phyloP scores from a whole-genome alignment of 2,888 invertebrate genomes.

The Diplolepis rosae region DNA sequence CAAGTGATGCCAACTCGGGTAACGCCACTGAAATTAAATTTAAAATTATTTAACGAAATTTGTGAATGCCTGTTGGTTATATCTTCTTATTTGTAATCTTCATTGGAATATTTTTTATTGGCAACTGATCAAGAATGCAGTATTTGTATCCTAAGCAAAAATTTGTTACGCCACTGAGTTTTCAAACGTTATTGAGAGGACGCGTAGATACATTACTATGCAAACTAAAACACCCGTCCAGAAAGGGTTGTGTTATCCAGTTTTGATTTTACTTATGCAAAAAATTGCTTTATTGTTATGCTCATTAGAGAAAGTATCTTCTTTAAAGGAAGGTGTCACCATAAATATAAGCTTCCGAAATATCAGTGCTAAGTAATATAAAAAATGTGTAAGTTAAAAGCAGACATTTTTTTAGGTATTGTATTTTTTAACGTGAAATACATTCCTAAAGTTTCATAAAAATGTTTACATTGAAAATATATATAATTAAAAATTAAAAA shows the following conservation, averaged over 20 bases:
- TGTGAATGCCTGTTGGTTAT: background rate
- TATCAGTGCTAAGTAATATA: too few species aligned
- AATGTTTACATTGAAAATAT: too few species aligned
- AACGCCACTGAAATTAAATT: background rate
- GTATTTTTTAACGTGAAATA: too few species aligned
- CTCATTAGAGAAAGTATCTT: constrained; percentile 17
- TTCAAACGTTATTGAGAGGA: background rate
- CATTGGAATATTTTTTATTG: background rate
- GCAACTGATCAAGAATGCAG: background rate
- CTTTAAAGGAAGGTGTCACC: too few species aligned
- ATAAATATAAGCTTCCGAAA: too few species aligned
- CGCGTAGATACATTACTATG: background rate
- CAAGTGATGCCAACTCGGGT: background rate
- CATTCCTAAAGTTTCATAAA: too few species aligned
- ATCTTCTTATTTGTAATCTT: background rate
- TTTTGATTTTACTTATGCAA: background rate
- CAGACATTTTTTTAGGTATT: too few species aligned
- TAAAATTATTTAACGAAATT: background rate
- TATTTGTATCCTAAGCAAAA: background rate
- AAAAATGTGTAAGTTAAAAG: too few species aligned
- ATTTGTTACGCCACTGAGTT: constrained; percentile 6
- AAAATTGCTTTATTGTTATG: constrained; percentile 23
- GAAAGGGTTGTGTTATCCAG: background rate
- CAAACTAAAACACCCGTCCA: constrained; percentile 9
- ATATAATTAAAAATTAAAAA: too few species aligned